Base-by-base conservation (phyloP, 2,797 vertebrate genomes). In the Telmatherina bonti region DNA sequence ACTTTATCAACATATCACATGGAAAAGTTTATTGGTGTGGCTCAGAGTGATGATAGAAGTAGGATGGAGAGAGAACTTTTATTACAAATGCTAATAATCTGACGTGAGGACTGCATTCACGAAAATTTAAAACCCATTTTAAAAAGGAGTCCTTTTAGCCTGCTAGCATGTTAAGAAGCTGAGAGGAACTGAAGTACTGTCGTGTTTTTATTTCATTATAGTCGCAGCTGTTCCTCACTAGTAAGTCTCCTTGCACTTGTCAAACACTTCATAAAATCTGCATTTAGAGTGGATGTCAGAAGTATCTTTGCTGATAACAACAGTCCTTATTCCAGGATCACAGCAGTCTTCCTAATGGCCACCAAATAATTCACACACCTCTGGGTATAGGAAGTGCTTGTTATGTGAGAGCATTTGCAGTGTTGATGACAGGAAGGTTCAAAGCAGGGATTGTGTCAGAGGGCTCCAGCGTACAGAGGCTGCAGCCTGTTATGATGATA, bases 181-280 rank as follows among this genome's bases (percentile, higher is more conserved):
- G 78, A 85, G 76, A 81, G 56, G 64, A 88, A 63, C 61, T 66
- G 76, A 89, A 82, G 69, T 60, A 78, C 70, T 79, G 70, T 79
- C 78, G 74, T 81, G 73, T 85, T 88, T 81, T 83, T 79, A 84
- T 88, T 85, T 86, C 69, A 89, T 88, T 91, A 77, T 77, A 69
- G 61, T 65, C 60, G 64, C 81, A 72, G 67, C 80, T 74, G 74
- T 84, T 87, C 88, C 82, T 84, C 76, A 62, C 59, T 71, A 73
- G 79, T 72, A 67, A 26, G 62, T 69, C 67, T 75, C 67, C 74
- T 71, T 77, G 71, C 54, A 62, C 82, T 77, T 79, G 68, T 82
- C 74, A 82, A 84, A 85, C 7, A 54, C 72, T 86, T 90, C 78
- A 88, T 86, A 62, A 92, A 93, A 92, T 92, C 88, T 91, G 83